Evolutionary conservation across 2,888 invertebrate genomes (phyloP), one percentile per base, ranked within the genome.

Genomic region (Leucoma salicis): DNA sequence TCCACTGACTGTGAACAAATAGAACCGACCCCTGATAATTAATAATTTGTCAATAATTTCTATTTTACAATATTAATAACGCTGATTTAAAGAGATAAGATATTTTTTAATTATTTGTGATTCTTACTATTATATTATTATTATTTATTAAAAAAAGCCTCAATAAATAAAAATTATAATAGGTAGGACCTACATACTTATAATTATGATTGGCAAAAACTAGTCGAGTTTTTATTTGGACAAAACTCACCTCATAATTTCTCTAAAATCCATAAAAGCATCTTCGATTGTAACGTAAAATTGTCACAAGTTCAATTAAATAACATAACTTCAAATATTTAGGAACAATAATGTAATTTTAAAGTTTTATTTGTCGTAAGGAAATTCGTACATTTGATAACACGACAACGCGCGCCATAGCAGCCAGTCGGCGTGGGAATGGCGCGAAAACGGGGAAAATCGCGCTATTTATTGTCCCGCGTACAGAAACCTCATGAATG

Each of bases 381-480:
- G 34, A 53, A 63, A 57, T 60, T 53, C 53, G 58, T 45, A 37
- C 34, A 29, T 35, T 49, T 40, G 42, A 12, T 43, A 58, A 63
- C 16, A 13, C 48, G 45, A 43, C 53, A 41, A 34, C 65, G 60
- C 44, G 53, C 49, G 54, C 49, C 66, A 70, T 63, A 62, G 59
- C 65, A 56, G 72, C 55, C 55, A 59, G 37, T 56, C 57, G 59
- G 42, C 62, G 63, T 59, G 61, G 52, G 70, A 82, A 77, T 84
- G 81, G 74, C 79, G 74, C 67, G 76, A 77, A 81, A 73, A 56
- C 35, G 36, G 49, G 47, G 53, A 58, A 64, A 63, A 55, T 50
- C 53, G 47, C 41, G 37, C 46, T 76, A 75, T 81, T 72, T 79
- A 82, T 79, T 75, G 61, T 43, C 38, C 53, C 54, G 56, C 42